Evolutionary conservation across 2,113 vertebrate genomes (phyloP).

Genomic region (Ceyx margarethae): DNA sequence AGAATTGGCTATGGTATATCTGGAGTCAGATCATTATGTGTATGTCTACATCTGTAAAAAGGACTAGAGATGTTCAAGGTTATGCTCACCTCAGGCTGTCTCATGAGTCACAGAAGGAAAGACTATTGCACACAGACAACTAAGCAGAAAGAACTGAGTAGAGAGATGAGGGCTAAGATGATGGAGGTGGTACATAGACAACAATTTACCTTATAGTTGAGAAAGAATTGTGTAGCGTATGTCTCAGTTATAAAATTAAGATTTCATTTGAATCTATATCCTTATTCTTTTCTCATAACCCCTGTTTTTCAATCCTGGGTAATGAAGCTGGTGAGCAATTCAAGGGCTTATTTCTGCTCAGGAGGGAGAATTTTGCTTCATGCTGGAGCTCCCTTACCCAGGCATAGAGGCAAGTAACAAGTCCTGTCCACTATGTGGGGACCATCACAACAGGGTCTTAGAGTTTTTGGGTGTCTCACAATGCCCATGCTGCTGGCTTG

Average conservation of each 20-base stretch:
- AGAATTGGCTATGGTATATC: not conserved
- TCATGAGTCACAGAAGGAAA: not conserved
- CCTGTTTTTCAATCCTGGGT: not conserved
- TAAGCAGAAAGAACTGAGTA: not conserved
- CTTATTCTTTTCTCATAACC: not conserved
- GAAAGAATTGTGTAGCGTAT: not conserved
- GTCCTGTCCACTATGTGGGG: not conserved
- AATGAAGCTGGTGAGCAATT: not conserved
- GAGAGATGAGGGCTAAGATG: not conserved
- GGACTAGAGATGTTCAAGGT: not conserved
- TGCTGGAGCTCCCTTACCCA: not conserved
- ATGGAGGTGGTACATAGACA: not conserved
- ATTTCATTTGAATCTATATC: not conserved
- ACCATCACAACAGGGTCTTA: not conserved
- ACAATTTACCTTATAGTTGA: not conserved
- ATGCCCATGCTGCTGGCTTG: not conserved
- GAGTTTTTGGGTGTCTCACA: not conserved
- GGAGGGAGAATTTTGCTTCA: not conserved
- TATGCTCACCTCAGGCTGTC: not conserved
- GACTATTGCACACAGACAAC: not conserved
- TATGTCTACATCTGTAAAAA: not conserved
- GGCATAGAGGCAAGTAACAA: fast-evolving
- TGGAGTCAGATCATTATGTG: not conserved
- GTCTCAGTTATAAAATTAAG: not conserved
- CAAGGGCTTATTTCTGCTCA: not conserved